Evolutionary conservation across 1,140 invertebrate genomes (phyloP).

Genomic region (Lordiphosa stackelbergi): DNA sequence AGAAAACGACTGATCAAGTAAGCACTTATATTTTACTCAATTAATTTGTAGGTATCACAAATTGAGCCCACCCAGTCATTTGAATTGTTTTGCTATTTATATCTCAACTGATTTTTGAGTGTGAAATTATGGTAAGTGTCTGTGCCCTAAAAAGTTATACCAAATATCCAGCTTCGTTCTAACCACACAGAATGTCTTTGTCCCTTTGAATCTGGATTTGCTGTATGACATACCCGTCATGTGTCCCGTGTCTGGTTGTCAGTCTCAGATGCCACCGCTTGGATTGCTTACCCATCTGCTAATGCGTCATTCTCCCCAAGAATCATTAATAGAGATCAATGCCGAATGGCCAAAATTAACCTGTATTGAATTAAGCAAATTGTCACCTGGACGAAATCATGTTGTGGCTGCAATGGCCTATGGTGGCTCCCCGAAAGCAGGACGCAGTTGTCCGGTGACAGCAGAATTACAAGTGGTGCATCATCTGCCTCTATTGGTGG

Average conservation of each 20-base stretch:
- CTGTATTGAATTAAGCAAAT: conserved; percentile 23
- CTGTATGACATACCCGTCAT: conserved; percentile 22
- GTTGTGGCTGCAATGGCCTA: conserved; percentile 38
- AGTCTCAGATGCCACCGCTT: conserved; percentile 14
- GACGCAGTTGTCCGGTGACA: conserved; percentile 28
- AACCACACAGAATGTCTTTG: not conserved
- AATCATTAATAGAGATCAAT: conserved; percentile 34
- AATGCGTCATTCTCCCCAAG: conserved; percentile 37
- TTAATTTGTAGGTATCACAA: too few relatives aligned
- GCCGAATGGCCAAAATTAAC: conserved; percentile 27
- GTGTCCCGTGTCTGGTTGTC: conserved; percentile 28
- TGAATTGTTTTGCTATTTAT: too few relatives aligned
- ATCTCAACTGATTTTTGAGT: not conserved
- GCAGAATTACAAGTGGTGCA: conserved; percentile 38
- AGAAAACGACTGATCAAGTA: too few relatives aligned
- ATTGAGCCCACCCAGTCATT: too few relatives aligned
- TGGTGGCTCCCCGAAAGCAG: conserved; percentile 15
- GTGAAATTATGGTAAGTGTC: conserved; percentile 7
- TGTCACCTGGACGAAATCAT: conserved; percentile 30
- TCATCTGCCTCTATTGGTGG: conserved; percentile 35
- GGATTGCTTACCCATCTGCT: conserved; percentile 38
- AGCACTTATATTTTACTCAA: too few relatives aligned
- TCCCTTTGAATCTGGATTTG: conserved; percentile 18
- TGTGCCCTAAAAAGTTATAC: not conserved
- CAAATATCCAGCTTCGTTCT: not conserved